A percentile compares a stretch with the other conserved stretches of the same genome.
Conservation (phyloP, 2,113 vertebrate genomes). For the Neoarius graeffei region DNA sequence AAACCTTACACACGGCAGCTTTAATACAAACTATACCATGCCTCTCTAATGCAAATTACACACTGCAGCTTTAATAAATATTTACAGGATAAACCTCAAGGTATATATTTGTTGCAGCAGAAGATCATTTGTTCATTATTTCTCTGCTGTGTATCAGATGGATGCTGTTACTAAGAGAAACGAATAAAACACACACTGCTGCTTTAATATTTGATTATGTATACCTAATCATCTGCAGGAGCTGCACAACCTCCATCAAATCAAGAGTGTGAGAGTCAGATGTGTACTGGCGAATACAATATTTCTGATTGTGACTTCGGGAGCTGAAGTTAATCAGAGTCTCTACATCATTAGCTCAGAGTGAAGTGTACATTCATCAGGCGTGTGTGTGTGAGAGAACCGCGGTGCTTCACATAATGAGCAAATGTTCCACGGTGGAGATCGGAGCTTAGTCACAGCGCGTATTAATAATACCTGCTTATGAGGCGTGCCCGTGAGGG, state of each 20-base stretch:
- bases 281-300: neutral
- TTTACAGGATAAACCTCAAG: neutral
- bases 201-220: neutral
- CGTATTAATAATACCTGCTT: conserved; percentile 25
- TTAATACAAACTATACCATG: neutral
- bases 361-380: conserved; percentile 21
- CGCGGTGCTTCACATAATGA: neutral
- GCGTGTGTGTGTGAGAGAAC: neutral
- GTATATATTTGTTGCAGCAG: neutral
- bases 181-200: neutral
- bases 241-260: neutral
- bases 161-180: neutral
- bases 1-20: neutral
- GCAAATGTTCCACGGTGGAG: neutral
- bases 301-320: neutral
- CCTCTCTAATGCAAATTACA: neutral
- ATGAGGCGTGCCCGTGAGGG: neutral
- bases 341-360: conserved; percentile 18
- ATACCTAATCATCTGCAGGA: neutral
- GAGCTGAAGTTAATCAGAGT: neutral
- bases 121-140: neutral
- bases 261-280: neutral
- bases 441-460: neutral
- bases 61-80: neutral
- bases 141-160: neutral